Conservation (phyloP, 1,140 invertebrate species). For the Rhagoletis zephyria region DNA sequence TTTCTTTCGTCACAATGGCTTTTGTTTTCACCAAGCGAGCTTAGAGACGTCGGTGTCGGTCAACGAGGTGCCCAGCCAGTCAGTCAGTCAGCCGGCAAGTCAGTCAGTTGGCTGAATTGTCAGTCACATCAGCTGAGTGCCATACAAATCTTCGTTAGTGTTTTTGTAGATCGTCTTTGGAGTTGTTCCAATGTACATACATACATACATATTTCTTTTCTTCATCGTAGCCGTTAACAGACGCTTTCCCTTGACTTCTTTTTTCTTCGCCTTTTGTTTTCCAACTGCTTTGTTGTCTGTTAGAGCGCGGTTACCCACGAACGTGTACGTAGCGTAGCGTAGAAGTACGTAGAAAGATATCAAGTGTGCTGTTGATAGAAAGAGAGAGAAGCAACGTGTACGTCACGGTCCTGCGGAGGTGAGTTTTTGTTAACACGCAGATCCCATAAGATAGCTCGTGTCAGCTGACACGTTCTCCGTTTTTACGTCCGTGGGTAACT, state of each 20-base stretch:
- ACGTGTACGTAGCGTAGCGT: too few relatives aligned
- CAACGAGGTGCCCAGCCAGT: neutral
- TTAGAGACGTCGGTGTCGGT: slow-evolving; percentile 12
- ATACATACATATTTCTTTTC: slow-evolving; percentile 6
- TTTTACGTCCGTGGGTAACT: too few relatives aligned
- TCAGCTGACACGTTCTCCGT: too few relatives aligned
- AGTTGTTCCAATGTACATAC: neutral
- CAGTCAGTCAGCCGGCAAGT: neutral
- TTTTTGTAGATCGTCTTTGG: slow-evolving; percentile 8
- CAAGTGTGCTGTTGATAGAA: too few relatives aligned
- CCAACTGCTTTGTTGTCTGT: slow-evolving; percentile 40
- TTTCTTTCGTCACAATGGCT: slow-evolving; percentile 42
- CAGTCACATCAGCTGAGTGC: slow-evolving; percentile 35
- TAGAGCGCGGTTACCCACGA: too few relatives aligned
- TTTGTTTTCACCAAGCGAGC: slow-evolving; percentile 43
- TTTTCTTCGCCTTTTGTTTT: slow-evolving; percentile 7
- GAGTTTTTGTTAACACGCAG: too few relatives aligned
- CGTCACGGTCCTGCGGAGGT: too few relatives aligned
- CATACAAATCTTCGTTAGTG: slow-evolving; percentile 29
- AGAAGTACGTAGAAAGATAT: too few relatives aligned
- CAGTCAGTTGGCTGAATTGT: slow-evolving; percentile 33
- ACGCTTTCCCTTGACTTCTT: slow-evolving; percentile 45
- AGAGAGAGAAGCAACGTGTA: too few relatives aligned
- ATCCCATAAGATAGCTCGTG: too few relatives aligned
- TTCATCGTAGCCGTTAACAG: neutral